Conservation (phyloP, 2,797 vertebrate genomes). For the Cryptoprocta ferox region DNA sequence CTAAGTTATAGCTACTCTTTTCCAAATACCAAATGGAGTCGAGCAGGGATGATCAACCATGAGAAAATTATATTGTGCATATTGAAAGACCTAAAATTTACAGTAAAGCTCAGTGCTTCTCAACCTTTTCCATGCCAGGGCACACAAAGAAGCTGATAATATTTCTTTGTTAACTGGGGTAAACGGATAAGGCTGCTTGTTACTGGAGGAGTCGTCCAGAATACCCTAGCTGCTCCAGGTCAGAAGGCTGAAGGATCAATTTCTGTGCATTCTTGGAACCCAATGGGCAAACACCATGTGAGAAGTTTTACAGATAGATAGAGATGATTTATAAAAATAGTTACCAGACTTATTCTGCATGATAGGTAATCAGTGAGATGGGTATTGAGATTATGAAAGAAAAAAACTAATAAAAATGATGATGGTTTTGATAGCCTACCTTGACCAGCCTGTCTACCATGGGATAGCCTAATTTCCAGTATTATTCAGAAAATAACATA, state of each 20-base stretch:
- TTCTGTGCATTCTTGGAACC: neutral
- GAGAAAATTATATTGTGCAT: neutral
- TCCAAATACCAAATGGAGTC: neutral
- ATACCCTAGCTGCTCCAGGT: neutral
- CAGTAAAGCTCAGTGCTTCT: neutral
- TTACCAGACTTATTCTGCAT: neutral
- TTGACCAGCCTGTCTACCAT: neutral
- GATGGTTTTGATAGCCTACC: neutral
- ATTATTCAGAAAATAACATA: neutral
- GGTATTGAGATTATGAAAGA: neutral
- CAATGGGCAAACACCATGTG: neutral
- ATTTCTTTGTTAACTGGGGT: neutral
- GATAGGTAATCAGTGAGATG: neutral
- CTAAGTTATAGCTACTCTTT: neutral
- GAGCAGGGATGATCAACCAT: neutral
- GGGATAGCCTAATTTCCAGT: neutral
- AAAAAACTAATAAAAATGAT: neutral
- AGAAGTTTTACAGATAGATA: neutral
- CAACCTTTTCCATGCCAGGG: neutral
- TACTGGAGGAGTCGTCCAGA: neutral
- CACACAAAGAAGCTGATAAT: neutral
- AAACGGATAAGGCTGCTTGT: neutral
- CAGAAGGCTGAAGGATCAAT: neutral
- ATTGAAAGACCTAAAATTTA: slow-evolving; percentile 22
- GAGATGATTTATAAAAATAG: neutral